These are phyloP conservation scores for Parauchenoglanis punctatus DNA, from an alignment of 2,797 vertebrate species.

Conservation along the genomic window DNA sequence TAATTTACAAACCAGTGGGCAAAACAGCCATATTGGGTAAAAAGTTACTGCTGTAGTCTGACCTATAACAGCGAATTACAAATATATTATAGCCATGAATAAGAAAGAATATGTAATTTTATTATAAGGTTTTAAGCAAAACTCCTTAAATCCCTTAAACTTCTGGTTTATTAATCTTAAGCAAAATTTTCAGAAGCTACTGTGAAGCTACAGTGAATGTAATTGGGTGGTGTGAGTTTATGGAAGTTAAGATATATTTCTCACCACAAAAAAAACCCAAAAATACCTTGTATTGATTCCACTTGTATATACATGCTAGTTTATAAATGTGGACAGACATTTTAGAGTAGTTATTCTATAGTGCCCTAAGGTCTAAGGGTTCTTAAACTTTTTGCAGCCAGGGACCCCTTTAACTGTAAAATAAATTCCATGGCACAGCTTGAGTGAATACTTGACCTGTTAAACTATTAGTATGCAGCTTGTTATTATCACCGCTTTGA, in stretches of 20 bases:
- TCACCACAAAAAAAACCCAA: neutral
- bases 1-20: neutral
- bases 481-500: conserved; percentile 17
- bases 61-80: neutral
- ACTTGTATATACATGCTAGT: neutral
- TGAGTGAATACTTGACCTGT: conserved; percentile 6
- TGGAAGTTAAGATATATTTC: neutral
- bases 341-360: neutral
- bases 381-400: neutral
- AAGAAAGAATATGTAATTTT: neutral
- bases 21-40: neutral
- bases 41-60: neutral
- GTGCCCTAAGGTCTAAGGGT: neutral
- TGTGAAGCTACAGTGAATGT: neutral
- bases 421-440: neutral
- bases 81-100: neutral
- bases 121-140: neutral
- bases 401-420: neutral
- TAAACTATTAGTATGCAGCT: conserved; percentile 3
- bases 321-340: neutral
- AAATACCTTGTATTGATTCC: neutral
- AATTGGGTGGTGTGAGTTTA: neutral
- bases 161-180: neutral
- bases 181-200: neutral
- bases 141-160: neutral